Base-by-base conservation (phyloP, 1,140 invertebrate genomes). In the Zelostemma sp. region DNA sequence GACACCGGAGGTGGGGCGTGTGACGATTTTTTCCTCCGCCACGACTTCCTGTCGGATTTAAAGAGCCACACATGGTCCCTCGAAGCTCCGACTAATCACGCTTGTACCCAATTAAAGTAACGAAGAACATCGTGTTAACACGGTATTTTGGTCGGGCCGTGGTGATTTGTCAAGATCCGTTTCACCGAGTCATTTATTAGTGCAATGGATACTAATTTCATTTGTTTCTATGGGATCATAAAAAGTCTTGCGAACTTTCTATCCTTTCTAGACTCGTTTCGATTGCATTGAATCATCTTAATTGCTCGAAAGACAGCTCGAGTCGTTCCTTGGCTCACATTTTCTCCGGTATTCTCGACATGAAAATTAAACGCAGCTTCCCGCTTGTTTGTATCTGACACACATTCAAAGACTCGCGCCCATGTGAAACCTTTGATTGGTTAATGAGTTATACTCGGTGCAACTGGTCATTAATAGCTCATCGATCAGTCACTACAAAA, bases 71-170 rank as follows among this genome's bases (percentile, higher is more conserved):
- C 19, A 54, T 70, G 55, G 45, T 12, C 17, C 18, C 14, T 53
- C 28, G 33, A 38, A 46, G 59, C 54, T 31, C 56, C 49, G 64
- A 64, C 60, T 60, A 69, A 69, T 57, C 21, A 41, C 48, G 56
- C 60, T 65, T 40, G 38, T 60, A 57, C 41, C 67, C 54, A 61
- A 66, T 66, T 62, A 65, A 58, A 69, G 14, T 38, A 38, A 38
- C 35, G 35, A 11, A 38, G 35, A 38, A 64, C 67, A 51, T 49
- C 53, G 49, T 63, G 62, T 66, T 66, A 71, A 71, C 68, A 71
- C 38, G 56, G 0, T 38, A 31, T 11, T 16, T 41, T 28, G 1
- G 28, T 21, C 2, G 57, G 41, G 38, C 21, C 2, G 2, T 12
- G 35, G 1, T 38, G 2, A 46, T 19, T 46, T 46, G 43, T 46